phyloP scores from a whole-genome alignment of 2,797 vertebrate genomes.

The Clarias laeviceps region DNA sequence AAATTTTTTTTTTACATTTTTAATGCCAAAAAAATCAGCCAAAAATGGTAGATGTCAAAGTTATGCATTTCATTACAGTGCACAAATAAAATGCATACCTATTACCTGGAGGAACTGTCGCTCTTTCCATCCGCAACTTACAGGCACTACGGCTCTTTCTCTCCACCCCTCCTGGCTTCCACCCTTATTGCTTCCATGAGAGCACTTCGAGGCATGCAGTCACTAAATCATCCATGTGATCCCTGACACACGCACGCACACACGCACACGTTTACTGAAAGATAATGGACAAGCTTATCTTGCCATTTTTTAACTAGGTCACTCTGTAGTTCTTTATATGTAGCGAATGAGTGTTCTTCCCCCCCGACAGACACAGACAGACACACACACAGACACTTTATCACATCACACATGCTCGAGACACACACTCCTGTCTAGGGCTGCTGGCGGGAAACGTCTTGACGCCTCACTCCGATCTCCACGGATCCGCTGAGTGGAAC shows the following conservation, averaged over 20 bases:
- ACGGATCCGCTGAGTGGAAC: constrained; percentile 48
- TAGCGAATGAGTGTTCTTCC: background rate
- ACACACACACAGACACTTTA: constrained; percentile 42
- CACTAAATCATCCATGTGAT: constrained; percentile 30
- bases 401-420: constrained; percentile 31
- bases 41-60: constrained; percentile 65
- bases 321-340: constrained; percentile 32
- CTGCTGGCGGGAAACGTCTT: constrained; percentile 47
- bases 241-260: background rate
- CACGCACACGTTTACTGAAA: background rate
- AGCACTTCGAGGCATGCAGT: constrained; percentile 34
- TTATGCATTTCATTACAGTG: constrained; percentile 76
- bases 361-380: constrained; percentile 47
- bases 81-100: constrained; percentile 68
- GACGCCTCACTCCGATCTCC: constrained; percentile 44
- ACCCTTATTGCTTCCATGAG: constrained; percentile 36
- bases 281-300: background rate
- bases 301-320: constrained; percentile 14
- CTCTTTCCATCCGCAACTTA: constrained; percentile 10
- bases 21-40: constrained; percentile 75
- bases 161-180: background rate
- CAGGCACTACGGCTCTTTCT: background rate
- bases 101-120: constrained; percentile 54
- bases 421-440: constrained; percentile 40
- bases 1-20: constrained; percentile 78